These are phyloP conservation scores for Melanargia galathea DNA, from an alignment of 2,888 invertebrate genomes.

Conservation along the genomic window DNA sequence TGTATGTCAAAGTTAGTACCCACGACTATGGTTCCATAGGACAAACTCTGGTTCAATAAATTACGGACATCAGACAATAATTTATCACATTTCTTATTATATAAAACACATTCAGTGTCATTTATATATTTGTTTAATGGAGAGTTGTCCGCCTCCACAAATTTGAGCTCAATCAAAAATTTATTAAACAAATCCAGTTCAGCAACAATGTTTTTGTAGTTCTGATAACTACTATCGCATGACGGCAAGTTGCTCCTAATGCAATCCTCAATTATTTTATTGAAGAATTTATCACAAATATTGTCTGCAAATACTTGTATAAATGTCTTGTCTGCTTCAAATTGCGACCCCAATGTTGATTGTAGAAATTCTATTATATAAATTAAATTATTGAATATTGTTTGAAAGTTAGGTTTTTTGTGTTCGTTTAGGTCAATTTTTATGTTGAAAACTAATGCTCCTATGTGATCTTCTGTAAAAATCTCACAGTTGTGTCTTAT, in stretches of 20 bases:
- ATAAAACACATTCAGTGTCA: conserved; percentile 71
- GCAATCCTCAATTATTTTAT: conserved; percentile 73
- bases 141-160: conserved; percentile 64
- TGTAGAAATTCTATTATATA: conserved; percentile 76
- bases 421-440: conserved; percentile 63
- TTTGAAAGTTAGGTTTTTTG: conserved; percentile 66
- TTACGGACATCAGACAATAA: conserved; percentile 64
- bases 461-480: conserved; percentile 69
- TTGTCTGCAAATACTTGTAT: conserved; percentile 70
- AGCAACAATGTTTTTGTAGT: conserved; percentile 67
- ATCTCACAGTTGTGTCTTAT: conserved; percentile 74
- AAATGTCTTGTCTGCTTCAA: conserved; percentile 66
- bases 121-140: conserved; percentile 71
- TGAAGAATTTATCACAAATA: conserved; percentile 67
- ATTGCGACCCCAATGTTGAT: conserved; percentile 67
- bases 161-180: conserved; percentile 73
- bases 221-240: conserved; percentile 66
- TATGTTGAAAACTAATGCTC: conserved; percentile 71
- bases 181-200: conserved; percentile 75
- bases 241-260: conserved; percentile 69
- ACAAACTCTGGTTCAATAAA: conserved; percentile 64
- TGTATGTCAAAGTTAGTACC: conserved; percentile 49
- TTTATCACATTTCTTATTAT: conserved; percentile 75
- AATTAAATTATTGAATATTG: conserved; percentile 72
- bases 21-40: conserved; percentile 61